phyloP scores from a whole-genome alignment of 2,888 invertebrate genomes.

The Andrena bucephala region DNA sequence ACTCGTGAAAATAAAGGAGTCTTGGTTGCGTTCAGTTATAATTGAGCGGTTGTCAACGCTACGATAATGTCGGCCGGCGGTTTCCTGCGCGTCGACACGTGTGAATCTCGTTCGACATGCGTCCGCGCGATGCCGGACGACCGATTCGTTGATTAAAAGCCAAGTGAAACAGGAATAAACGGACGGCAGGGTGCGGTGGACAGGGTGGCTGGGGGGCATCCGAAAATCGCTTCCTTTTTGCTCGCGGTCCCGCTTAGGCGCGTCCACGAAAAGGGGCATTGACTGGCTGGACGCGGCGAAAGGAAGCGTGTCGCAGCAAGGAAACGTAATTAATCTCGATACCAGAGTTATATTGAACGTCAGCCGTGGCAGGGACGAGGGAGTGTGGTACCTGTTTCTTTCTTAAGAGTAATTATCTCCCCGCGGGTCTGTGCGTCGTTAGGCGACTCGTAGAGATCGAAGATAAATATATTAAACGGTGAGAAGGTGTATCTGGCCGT shows the following conservation, averaged over 20 bases:
- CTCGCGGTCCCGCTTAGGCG: neutral
- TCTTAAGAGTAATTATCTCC: constrained; percentile 71
- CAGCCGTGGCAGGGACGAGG: constrained; percentile 3
- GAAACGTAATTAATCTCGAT: constrained; percentile 65
- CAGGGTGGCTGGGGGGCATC: neutral
- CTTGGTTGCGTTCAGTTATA: constrained; percentile 77
- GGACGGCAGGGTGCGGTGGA: too few species aligned
- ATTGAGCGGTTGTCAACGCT: constrained; percentile 80
- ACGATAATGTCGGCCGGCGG: constrained; percentile 74
- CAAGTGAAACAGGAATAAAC: constrained; percentile 22
- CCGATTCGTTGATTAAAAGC: constrained; percentile 46
- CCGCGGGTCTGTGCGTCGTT: constrained; percentile 59
- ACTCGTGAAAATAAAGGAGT: constrained; percentile 68
- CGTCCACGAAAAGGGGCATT: neutral
- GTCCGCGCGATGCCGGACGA: constrained; percentile 21
- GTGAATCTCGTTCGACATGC: constrained; percentile 71
- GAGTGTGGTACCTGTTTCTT: constrained; percentile 62
- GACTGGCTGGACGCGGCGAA: constrained; percentile 11
- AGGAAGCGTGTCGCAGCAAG: constrained; percentile 39
- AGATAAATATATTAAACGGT: constrained; percentile 75
- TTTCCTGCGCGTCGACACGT: constrained; percentile 69
- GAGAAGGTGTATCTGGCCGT: constrained; percentile 57
- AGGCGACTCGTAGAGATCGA: constrained; percentile 70
- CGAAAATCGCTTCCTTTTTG: constrained; percentile 23
- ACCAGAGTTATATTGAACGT: constrained; percentile 38